Base-by-base conservation (phyloP, 2,113 vertebrate species). In the Cyanocitta stelleri region DNA sequence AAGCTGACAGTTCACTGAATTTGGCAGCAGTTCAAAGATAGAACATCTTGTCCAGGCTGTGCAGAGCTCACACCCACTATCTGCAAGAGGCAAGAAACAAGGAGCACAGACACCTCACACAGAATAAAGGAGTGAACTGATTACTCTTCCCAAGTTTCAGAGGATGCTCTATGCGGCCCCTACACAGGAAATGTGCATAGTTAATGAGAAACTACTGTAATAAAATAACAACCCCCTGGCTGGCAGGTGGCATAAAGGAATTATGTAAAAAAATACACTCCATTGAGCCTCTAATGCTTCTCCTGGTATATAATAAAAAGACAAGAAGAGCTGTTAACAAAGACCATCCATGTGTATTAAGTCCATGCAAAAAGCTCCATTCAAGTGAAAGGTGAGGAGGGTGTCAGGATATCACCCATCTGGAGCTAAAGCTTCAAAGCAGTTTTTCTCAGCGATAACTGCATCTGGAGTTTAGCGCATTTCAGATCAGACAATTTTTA, bases 401-500 rank as follows among this genome's bases (percentile, higher is more conserved):
- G 51, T 85, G 55, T 91, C 88, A 94, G 59, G 37, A 26, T 43
- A 58, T 27, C 3, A 1, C 44, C 52, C 68, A 20, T 69, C 46
- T 69, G 26, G 30, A 80, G 41, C 35, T 85, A 66, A 83, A 68
- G 75, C 51, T 92, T 96, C 80, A 59, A 19, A 67, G 52, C 1
- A 1, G 2, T 56, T 92, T 90, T 94, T 85, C 74, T 80, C 56
- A 84, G 68, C 16, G 44, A 80, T 56, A 37, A 83, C 37, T 69
- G 83, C 44, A 74, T 92, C 66, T 4, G 3, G 69, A 93, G 84
- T 85, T 95, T 52, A 89, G 30, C 12, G 0, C 18, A 29, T 67
- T 95, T 90, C 87, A 92, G 67, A 55, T 89, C 76, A 86, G 61
- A 44, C 64, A 89, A 76, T 74, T 97, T 96, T 93, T 67, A 93